A percentile compares a stretch with the other conserved stretches of the same genome.
Evolutionary conservation across 1,140 invertebrate species (phyloP).

Genomic region (Palaemon carinicauda): DNA sequence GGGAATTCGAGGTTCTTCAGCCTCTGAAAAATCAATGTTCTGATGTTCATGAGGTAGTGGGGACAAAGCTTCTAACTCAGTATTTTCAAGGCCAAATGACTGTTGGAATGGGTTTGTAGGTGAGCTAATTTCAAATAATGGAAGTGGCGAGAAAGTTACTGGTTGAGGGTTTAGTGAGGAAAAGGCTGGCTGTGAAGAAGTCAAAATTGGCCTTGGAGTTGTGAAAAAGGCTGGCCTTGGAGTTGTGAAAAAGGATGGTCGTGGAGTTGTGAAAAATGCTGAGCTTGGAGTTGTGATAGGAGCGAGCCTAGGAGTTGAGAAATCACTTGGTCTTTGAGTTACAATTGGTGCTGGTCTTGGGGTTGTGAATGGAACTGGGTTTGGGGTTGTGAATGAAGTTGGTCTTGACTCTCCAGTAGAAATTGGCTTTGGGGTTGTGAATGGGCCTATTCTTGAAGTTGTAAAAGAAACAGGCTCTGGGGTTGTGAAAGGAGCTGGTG

Average conservation of each 20-base stretch:
- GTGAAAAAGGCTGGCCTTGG: not conserved
- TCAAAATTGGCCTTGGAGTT: not conserved
- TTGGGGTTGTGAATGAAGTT: not conserved
- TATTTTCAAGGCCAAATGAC: no score
- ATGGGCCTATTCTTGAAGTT: no score
- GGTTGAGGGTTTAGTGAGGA: not conserved
- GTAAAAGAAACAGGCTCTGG: no score
- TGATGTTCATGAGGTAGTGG: no score
- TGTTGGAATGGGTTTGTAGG: no score
- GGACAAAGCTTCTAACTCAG: no score
- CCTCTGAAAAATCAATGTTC: no score
- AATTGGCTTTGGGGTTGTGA: not conserved
- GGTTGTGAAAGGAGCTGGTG: not conserved
- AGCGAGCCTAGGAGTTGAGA: not conserved
- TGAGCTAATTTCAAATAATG: not conserved
- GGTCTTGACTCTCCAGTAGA: no score
- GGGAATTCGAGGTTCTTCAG: not conserved
- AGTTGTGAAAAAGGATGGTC: not conserved
- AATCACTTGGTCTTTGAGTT: no score
- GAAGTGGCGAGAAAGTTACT: not conserved
- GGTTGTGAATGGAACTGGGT: not conserved
- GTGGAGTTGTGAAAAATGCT: not conserved
- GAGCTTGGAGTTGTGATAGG: not conserved
- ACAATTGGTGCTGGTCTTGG: not conserved
- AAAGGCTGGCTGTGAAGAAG: not conserved